Percentiles rank a stretch among this genome's conserved stretches.
phyloP scores from a whole-genome alignment of 2,797 vertebrate species.

The Gymnoscopelus microlampas region DNA sequence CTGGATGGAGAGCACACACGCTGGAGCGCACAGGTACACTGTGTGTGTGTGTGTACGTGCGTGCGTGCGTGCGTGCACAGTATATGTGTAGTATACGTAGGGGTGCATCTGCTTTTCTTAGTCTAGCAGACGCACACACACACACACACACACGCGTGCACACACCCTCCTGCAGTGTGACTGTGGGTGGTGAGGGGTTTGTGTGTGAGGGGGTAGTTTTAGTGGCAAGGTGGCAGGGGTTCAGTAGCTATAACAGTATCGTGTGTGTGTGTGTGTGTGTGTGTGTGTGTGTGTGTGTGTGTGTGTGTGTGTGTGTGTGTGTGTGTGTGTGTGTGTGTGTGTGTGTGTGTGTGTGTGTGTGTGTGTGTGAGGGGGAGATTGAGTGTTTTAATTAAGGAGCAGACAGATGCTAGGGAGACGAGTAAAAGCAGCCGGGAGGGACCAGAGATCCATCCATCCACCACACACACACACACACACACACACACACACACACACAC shows the following conservation, averaged over 20 bases:
- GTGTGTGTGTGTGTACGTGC: too few species aligned
- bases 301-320: too few species aligned
- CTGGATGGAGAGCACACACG: conserved; percentile 93
- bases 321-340: too few species aligned
- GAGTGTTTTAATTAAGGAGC: conserved; percentile 75
- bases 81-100: too few species aligned
- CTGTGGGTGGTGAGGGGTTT: neutral
- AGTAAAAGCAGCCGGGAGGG: conserved; percentile 78
- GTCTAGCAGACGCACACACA: neutral
- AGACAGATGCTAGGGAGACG: conserved; percentile 77
- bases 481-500: conserved; percentile 53
- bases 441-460: conserved; percentile 62
- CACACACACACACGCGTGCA: neutral
- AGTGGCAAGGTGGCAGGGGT: too few species aligned
- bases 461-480: conserved; percentile 73
- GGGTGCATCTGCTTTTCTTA: too few species aligned
- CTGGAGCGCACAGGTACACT: conserved; percentile 96
- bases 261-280: conserved; percentile 49
- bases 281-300: neutral
- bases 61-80: too few species aligned
- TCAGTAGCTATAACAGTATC: conserved; percentile 7
- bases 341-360: too few species aligned
- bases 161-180: too few species aligned
- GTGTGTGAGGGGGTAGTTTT: neutral
- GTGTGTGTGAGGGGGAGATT: too few species aligned